Base-by-base conservation (phyloP, 2,113 vertebrate species). In the Butastur rufipennis region DNA sequence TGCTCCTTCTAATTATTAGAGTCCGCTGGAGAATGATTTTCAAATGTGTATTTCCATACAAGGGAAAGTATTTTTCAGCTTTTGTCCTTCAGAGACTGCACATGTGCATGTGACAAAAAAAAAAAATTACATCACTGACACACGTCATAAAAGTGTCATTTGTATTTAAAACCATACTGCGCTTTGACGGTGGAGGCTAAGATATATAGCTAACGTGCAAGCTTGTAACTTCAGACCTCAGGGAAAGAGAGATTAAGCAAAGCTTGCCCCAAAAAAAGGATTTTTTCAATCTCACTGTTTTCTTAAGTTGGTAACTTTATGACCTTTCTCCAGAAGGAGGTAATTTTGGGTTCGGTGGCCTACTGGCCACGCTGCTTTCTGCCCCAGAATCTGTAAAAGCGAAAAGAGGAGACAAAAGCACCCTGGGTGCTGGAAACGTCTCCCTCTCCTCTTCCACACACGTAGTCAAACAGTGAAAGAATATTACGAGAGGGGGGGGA, bases 381-480 rank as follows among this genome's bases (percentile, higher is more conserved):
- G 15, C 29, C 48, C 43, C 36, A 71, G 12, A 11, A 14, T 7
- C 32, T 2, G 14, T 7, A 23, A 29, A 18, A 36, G 31, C 34
- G 6, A 6, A 36, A 43, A 9, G 2, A 6, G 36, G 16, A 43
- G 32, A 52, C 34, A 10, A 17, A 17, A 45, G 52, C 32, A 2
- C 4, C 5, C 13, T 2, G 34, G 40, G n/a, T 8, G 12, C 81
- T 71, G 63, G 84, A 87, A 92, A 56, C 3, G 11, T 84, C 93
- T 80, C 83, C 84, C 87, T 73, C 36, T 65, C 56, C 62, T 43
- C 87, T 92, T 40, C 88, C 93, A 87, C 84, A 81, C 42, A 48
- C 31, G 73, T 50, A 75, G 85, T 56, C 95, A 95, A 97, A 96
- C 95, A 81, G 78, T 77, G 83, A 92, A 92, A 96, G 97, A 97